A percentile compares a stretch with the other conserved stretches of the same genome.
These are phyloP conservation scores for Sphecodes monilicornis DNA, from an alignment of 2,888 invertebrate genomes.

Conservation along the genomic window DNA sequence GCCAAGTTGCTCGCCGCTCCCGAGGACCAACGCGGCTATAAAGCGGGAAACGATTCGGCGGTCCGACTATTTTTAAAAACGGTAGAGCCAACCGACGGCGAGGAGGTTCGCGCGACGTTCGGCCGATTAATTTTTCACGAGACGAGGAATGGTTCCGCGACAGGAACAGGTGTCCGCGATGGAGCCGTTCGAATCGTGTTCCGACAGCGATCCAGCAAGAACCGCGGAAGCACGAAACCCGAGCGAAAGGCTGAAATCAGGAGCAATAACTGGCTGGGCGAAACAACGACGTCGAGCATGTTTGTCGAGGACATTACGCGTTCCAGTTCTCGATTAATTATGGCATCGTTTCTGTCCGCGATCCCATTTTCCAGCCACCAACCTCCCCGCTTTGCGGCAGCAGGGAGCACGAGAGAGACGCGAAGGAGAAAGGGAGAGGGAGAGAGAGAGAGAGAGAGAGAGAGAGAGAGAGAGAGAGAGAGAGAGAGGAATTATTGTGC, in stretches of 20 bases:
- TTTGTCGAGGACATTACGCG: neutral
- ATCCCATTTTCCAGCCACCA: neutral
- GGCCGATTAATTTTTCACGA: neutral
- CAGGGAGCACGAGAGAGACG: no score
- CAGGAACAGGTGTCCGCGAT: constrained; percentile 3
- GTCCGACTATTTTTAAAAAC: neutral
- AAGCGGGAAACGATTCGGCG: neutral
- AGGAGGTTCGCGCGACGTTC: neutral
- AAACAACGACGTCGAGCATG: neutral
- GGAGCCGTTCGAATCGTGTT: neutral
- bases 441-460: neutral
- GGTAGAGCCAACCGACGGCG: neutral
- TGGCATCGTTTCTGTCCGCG: constrained; percentile 12
- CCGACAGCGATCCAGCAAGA: neutral
- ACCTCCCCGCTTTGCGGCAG: neutral
- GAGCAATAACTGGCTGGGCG: neutral
- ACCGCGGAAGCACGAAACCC: neutral
- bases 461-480: neutral
- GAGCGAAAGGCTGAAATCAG: neutral
- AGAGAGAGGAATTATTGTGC: neutral
- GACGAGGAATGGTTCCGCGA: neutral
- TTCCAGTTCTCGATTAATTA: constrained; percentile 24
- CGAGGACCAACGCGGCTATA: neutral
- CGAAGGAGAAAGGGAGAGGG: neutral
- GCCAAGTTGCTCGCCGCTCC: neutral